Percentiles rank a stretch among this genome's conserved stretches.
These are phyloP conservation scores for Collichthys lucidus DNA, from an alignment of 2,113 vertebrate genomes.

Conservation along the genomic window DNA sequence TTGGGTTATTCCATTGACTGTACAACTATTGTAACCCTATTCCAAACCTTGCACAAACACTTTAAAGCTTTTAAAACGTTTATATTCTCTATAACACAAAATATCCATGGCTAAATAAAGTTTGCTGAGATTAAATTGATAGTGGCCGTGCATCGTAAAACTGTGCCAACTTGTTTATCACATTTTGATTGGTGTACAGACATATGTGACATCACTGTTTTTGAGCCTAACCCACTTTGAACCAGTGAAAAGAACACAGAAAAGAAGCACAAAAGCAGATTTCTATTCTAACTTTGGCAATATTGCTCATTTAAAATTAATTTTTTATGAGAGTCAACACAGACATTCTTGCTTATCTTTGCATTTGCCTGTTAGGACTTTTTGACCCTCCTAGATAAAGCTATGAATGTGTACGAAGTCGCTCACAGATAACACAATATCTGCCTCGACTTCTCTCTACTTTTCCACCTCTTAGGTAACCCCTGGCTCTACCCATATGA, in stretches of 20 bases:
- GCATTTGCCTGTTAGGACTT: neutral
- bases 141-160: neutral
- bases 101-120: neutral
- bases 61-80: neutral
- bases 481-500: slow-evolving; percentile 15
- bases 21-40: neutral
- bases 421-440: neutral
- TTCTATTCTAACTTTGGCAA: neutral
- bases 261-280: neutral
- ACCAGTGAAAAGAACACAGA: neutral
- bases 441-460: neutral
- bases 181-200: neutral
- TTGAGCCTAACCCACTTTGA: neutral
- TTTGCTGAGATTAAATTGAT: neutral
- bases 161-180: neutral
- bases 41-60: neutral
- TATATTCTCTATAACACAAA: neutral
- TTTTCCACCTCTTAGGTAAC: slow-evolving; percentile 4
- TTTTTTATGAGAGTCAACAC: slow-evolving; percentile 18
- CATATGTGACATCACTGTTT: neutral
- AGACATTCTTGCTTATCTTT: neutral
- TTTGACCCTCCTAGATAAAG: slow-evolving; percentile 4
- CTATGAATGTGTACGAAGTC: neutral
- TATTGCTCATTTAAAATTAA: slow-evolving; percentile 6
- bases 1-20: neutral